A percentile compares a stretch with the other conserved stretches of the same genome.
phyloP scores from a whole-genome alignment of 2,113 vertebrate species.

The Chlamydotis undulata region DNA sequence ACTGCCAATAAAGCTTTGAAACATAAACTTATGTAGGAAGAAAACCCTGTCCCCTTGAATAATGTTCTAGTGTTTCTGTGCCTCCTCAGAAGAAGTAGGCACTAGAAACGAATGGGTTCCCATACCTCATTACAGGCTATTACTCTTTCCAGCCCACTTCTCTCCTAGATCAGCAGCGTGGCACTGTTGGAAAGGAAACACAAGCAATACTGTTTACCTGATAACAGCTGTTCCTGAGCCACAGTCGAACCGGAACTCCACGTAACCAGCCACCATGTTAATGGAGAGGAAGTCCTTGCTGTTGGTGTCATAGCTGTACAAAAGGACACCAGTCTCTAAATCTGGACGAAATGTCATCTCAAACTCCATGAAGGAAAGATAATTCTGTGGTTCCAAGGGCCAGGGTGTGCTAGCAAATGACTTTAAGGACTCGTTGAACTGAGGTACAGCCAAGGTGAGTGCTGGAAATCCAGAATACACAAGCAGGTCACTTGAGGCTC shows the following conservation, averaged over 20 bases:
- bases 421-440: conserved; percentile 86
- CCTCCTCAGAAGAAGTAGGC: not conserved
- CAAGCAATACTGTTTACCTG: conserved; percentile 73
- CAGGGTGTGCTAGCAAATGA: conserved; percentile 88
- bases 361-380: conserved; percentile 95
- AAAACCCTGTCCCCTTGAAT: not conserved
- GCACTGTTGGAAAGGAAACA: not conserved
- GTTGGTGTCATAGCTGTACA: conserved; percentile 90
- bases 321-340: conserved; percentile 81
- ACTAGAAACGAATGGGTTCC: not conserved
- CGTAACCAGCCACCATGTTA: conserved; percentile 80
- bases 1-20: not conserved
- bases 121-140: not conserved
- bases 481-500: not conserved
- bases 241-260: conserved; percentile 96
- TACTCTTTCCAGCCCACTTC: not conserved
- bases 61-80: not conserved
- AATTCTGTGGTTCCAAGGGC: conserved; percentile 88
- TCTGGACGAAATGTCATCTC: conserved; percentile 88
- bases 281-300: conserved; percentile 93
- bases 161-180: not conserved
- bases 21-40: not conserved
- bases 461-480: conserved; percentile 73
- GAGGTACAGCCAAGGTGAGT: conserved; percentile 85
- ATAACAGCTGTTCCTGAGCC: conserved; percentile 90